Evolutionary conservation across 1,140 invertebrate species (phyloP).

Genomic region (Macrobrachium nipponense): DNA sequence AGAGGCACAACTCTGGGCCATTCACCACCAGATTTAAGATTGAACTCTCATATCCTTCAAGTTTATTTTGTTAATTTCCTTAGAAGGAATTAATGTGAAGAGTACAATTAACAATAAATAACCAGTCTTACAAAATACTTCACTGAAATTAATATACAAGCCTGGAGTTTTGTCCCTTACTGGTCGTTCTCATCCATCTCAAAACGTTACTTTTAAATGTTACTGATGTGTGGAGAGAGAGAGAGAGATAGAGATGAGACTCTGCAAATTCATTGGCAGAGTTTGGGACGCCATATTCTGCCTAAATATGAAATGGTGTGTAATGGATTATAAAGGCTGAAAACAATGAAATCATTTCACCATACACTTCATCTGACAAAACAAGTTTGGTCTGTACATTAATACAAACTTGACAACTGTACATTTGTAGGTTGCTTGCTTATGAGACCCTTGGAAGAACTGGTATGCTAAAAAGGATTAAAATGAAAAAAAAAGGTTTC

Average conservation of each 20-base stretch:
- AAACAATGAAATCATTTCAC: conserved; percentile 1
- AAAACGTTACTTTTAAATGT: conserved; percentile 16
- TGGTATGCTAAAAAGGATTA: conserved; percentile 38
- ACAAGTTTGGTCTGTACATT: conserved; percentile 46
- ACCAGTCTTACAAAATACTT: neutral
- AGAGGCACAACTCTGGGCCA: conserved; percentile 50
- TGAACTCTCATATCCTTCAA: too few relatives aligned
- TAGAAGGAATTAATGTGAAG: too few relatives aligned
- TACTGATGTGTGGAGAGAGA: conserved; percentile 27
- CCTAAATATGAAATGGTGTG: conserved; percentile 46
- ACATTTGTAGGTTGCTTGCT: conserved; percentile 54
- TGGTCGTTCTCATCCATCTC: conserved; percentile 54
- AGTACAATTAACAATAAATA: neutral
- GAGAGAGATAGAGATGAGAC: conserved; percentile 22
- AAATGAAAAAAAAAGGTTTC: conserved; percentile 20
- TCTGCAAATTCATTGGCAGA: conserved; percentile 29
- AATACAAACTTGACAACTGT: conserved; percentile 48
- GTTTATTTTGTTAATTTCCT: too few relatives aligned
- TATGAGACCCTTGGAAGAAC: conserved; percentile 58
- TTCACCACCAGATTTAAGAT: conserved; percentile 3
- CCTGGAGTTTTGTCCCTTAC: conserved; percentile 58
- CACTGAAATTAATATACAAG: conserved; percentile 2
- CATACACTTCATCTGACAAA: conserved; percentile 24
- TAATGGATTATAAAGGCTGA: conserved; percentile 26
- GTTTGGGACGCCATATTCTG: conserved; percentile 46